Evolutionary conservation across 2,888 invertebrate genomes (phyloP), one percentile per base, ranked within the genome.

Genomic region (Ceriagrion tenellum): DNA sequence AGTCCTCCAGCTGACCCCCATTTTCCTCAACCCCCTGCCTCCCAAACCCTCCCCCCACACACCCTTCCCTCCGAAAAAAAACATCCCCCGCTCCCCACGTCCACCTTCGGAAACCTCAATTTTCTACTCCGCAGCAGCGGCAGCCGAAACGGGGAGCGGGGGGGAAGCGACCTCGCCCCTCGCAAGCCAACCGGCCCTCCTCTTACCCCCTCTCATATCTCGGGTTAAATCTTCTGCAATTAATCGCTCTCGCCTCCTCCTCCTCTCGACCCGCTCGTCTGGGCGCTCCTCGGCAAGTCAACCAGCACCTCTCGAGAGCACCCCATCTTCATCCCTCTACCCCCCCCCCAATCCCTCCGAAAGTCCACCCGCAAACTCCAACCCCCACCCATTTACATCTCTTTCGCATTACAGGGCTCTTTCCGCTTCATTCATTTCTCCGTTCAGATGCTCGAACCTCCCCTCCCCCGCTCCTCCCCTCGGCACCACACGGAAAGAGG

Each of bases 161-260:
- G 23, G 26, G 26, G 69, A 69, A 20, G 69, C 6, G 26, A 18
- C 69, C 69, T 26, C 69, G 8, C 69, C n/a, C n/a, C 56, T 20
- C n/a, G n/a, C n/a, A n/a, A n/a, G n/a, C n/a, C n/a, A n/a, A n/a
- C n/a, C n/a, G n/a, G n/a, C n/a, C n/a, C n/a, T n/a, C n/a, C n/a
- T n/a, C n/a, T n/a, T n/a, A n/a, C n/a, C n/a, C n/a, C n/a, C n/a
- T 18, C 81, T 81, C 81, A 35, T 81, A 81, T 81, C 81, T 81
- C 81, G 81, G 35, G 81, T 81, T 81, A 81, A 81, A 81, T 81
- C 81, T 81, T 30, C 81, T 35, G 81, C 81, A 35, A 81, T 81
- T 81, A 81, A 81, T 81, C 30, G 81, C 81, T 0, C 30, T 35
- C 12, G 35, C 35, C 10, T 69, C 69, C n/a, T 69, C 26, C 26